phyloP scores from a whole-genome alignment of 2,888 invertebrate genomes.

The Scaptomyza polygonia region DNA sequence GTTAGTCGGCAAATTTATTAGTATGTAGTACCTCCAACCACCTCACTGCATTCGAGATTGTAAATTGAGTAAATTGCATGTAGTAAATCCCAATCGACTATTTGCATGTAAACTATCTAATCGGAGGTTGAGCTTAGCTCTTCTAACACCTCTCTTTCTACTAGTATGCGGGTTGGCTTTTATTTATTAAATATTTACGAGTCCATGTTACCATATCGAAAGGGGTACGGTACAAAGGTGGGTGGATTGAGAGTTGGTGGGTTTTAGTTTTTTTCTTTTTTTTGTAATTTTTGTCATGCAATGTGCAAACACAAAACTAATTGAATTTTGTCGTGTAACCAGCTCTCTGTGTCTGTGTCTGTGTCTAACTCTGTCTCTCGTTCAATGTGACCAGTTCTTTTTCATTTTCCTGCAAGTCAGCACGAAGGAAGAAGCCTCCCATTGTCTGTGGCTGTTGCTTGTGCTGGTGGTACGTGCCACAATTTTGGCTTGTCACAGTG shows the following conservation, averaged over 20 bases:
- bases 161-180: slow-evolving; percentile 5
- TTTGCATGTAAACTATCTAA: slow-evolving; percentile 37
- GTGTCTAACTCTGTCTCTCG: neutral
- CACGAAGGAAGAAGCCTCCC: slow-evolving; percentile 39
- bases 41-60: neutral
- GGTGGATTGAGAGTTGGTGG: neutral
- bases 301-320: slow-evolving; percentile 79
- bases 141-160: slow-evolving; percentile 23
- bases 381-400: slow-evolving; percentile 24
- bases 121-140: slow-evolving; percentile 20
- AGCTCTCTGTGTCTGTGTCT: slow-evolving; percentile 28
- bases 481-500: slow-evolving; percentile 62
- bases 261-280: slow-evolving; percentile 48
- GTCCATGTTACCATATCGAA: slow-evolving; percentile 20
- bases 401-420: slow-evolving; percentile 72
- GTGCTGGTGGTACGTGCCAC: slow-evolving; percentile 69
- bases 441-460: slow-evolving; percentile 50
- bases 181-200: slow-evolving; percentile 49
- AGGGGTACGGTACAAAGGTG: neutral
- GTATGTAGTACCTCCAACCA: neutral
- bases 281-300: slow-evolving; percentile 73
- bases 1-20: slow-evolving; percentile 1
- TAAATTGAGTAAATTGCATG: slow-evolving; percentile 2
- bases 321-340: slow-evolving; percentile 64
- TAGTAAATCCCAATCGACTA: slow-evolving; percentile 16